Percentiles rank a stretch among this genome's conserved stretches.
Evolutionary conservation across 2,888 invertebrate species (phyloP).

Genomic region (Drosophila pseudotalamancana): DNA sequence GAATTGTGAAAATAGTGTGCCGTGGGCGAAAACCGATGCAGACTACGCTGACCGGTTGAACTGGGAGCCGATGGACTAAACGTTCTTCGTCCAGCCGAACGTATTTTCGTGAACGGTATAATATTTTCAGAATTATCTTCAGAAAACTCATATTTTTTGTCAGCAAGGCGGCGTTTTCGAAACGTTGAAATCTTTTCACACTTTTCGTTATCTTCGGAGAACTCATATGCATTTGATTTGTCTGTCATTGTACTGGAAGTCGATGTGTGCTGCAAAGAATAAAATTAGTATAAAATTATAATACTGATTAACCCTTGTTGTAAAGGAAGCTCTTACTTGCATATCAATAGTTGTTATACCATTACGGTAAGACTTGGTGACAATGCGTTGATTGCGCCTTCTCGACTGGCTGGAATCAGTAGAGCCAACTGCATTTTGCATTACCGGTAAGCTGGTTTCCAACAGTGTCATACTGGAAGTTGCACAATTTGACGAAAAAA

Average conservation of each 20-base stretch:
- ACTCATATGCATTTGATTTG: conserved; percentile 89
- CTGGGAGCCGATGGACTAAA: conserved; percentile 43
- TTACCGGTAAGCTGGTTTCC: conserved; percentile 50
- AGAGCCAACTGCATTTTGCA: conserved; percentile 29
- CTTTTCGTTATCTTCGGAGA: conserved; percentile 92
- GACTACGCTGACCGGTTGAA: conserved; percentile 55
- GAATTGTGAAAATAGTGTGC: conserved; percentile 82
- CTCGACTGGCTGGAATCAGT: conserved; percentile 70
- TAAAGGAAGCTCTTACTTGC: conserved; percentile 65
- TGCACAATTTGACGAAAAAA: conserved; percentile 84
- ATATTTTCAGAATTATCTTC: conserved; percentile 90
- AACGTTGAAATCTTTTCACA: conserved; percentile 95
- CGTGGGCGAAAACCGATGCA: conserved; percentile 72
- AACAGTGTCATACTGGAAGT: conserved; percentile 32
- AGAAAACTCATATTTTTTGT: conserved; percentile 96
- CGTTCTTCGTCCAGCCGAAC: conserved; percentile 66
- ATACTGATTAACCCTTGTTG: not conserved
- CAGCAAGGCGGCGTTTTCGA: conserved; percentile 92
- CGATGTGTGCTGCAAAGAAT: conserved; percentile 41
- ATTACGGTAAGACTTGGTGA: conserved; percentile 83
- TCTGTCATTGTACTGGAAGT: conserved; percentile 86
- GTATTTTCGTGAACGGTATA: conserved; percentile 84
- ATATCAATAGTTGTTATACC: conserved; percentile 82
- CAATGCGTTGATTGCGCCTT: conserved; percentile 82
- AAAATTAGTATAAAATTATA: not conserved